Evolutionary conservation across 1,140 invertebrate genomes (phyloP).

Genomic region (Ganaspis sp.): DNA sequence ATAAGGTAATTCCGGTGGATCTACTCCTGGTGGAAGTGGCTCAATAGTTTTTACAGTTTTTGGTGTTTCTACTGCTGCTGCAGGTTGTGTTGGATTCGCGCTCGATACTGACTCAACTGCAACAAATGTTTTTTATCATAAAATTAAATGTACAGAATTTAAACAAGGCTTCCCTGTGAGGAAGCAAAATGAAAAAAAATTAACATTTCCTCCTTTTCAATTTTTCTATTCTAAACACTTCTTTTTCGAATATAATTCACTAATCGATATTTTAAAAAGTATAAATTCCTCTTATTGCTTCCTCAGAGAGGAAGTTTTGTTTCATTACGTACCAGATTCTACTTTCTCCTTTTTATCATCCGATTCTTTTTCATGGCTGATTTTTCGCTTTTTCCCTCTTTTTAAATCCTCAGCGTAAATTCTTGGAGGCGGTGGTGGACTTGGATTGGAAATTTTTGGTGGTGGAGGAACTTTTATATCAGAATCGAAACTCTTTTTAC

Average conservation of each 20-base stretch:
- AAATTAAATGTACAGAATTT: too few relatives aligned
- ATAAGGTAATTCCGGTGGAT: conserved; percentile 71
- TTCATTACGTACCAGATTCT: conserved; percentile 57
- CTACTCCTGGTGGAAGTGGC: conserved; percentile 77
- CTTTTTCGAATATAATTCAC: too few relatives aligned
- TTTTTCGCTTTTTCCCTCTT: conserved; percentile 58
- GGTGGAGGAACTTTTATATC: conserved; percentile 55
- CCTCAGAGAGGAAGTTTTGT: background rate
- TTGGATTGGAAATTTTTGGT: conserved; percentile 67
- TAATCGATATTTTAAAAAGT: too few relatives aligned
- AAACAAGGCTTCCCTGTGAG: too few relatives aligned
- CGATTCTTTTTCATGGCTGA: conserved; percentile 53
- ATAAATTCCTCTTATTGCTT: too few relatives aligned
- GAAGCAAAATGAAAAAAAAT: too few relatives aligned
- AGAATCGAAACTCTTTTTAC: conserved; percentile 35
- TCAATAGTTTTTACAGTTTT: conserved; percentile 60
- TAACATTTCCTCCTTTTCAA: too few relatives aligned
- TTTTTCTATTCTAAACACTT: too few relatives aligned
- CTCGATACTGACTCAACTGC: background rate
- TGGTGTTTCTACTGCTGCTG: conserved; percentile 40
- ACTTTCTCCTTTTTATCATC: conserved; percentile 58
- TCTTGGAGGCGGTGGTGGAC: conserved; percentile 69
- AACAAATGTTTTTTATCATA: background rate
- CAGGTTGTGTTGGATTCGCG: conserved; percentile 36
- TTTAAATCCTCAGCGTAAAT: conserved; percentile 70